phyloP scores from a whole-genome alignment of 2,797 vertebrate species.

The Vipera ursinii region DNA sequence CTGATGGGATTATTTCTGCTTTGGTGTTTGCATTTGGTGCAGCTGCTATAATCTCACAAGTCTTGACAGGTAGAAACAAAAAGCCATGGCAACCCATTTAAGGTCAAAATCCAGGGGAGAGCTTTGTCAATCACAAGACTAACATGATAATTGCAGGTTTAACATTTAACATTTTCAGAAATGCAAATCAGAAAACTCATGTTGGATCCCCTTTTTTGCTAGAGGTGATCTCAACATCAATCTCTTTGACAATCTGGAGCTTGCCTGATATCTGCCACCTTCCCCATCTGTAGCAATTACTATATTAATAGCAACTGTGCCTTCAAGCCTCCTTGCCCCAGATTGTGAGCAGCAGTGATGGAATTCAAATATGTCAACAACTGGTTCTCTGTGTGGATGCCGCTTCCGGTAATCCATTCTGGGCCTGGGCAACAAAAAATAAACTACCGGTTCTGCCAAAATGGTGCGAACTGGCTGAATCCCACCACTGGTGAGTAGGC shows the following conservation, averaged over 20 bases:
- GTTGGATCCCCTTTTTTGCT: neutral
- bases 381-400: too few relatives aligned
- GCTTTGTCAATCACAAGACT: conserved; percentile 23
- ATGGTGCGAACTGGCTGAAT: too few relatives aligned
- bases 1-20: neutral
- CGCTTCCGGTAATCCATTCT: too few relatives aligned
- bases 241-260: neutral
- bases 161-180: conserved; percentile 2
- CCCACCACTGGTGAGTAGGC: neutral
- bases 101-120: neutral
- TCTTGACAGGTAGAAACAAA: neutral
- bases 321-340: neutral
- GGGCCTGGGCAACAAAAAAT: too few relatives aligned
- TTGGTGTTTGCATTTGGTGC: neutral
- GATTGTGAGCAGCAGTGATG: neutral
- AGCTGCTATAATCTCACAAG: neutral
- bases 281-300: neutral
- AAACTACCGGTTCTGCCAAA: too few relatives aligned
- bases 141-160: neutral
- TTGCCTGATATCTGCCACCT: conserved; percentile 3
- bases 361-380: too few relatives aligned
- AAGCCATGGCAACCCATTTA: neutral
- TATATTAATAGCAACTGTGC: conserved; percentile 11
- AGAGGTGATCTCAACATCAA: neutral
- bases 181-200: neutral